Percentiles rank a stretch among this genome's conserved stretches.
phyloP scores from a whole-genome alignment of 2,797 vertebrate genomes.

The Acanthornis magna region DNA sequence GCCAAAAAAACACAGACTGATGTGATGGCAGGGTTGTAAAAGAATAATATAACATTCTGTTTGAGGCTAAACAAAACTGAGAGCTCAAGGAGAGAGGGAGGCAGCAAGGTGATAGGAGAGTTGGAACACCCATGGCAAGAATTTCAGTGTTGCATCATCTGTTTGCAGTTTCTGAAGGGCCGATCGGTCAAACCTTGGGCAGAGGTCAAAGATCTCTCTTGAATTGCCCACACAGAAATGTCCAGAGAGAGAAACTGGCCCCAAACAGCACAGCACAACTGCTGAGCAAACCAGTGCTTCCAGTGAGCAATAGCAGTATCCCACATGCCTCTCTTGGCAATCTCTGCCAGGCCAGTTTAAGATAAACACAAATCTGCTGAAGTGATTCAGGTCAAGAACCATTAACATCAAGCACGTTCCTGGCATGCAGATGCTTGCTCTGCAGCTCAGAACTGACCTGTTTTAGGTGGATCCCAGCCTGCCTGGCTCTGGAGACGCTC shows the following conservation, averaged over 20 bases:
- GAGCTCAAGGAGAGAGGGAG: not conserved
- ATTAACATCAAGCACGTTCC: not conserved
- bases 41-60: not conserved
- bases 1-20: not conserved
- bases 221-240: not conserved
- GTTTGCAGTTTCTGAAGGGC: not conserved
- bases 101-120: not conserved
- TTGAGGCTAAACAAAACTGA: not conserved
- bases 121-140: not conserved
- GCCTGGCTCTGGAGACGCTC: not conserved
- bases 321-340: not conserved
- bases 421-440: rapidly evolving
- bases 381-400: not conserved
- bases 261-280: not conserved
- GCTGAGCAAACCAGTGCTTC: not conserved
- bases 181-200: not conserved
- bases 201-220: not conserved
- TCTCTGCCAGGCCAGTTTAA: not conserved
- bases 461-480: not conserved
- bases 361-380: not conserved
- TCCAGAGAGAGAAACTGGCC: not conserved
- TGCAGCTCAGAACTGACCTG: not conserved
- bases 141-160: not conserved
- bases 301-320: not conserved
- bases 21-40: not conserved